A percentile compares a stretch with the other conserved stretches of the same genome.
Evolutionary conservation across 2,797 vertebrate species (phyloP).

Genomic region (Enteromius argenteus): DNA sequence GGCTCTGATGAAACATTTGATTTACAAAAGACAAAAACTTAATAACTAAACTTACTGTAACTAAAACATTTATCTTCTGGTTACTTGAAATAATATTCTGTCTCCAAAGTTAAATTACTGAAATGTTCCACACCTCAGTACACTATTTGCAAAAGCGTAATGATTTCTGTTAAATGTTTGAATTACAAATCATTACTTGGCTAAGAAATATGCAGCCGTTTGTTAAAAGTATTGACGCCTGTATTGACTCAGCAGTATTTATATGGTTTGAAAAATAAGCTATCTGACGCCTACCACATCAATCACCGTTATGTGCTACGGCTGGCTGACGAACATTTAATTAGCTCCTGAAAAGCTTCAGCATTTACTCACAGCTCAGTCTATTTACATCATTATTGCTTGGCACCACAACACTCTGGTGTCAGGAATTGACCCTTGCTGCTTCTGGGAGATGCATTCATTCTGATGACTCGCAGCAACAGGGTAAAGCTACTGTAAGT

Average conservation of each 20-base stretch:
- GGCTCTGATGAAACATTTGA: background rate
- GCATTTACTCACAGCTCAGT: conserved; percentile 40
- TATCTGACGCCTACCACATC: conserved; percentile 52
- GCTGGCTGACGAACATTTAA: conserved; percentile 61
- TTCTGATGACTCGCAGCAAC: background rate
- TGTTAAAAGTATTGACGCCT: conserved; percentile 60
- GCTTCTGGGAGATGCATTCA: conserved; percentile 24
- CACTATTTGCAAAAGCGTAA: conserved; percentile 21
- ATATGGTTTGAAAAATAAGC: conserved; percentile 57
- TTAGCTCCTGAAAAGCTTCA: conserved; percentile 58
- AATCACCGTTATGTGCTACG: conserved; percentile 64
- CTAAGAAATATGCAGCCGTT: conserved; percentile 46
- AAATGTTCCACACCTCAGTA: conserved; percentile 29
- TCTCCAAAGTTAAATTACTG: background rate
- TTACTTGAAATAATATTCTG: background rate
- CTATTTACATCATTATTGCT: conserved; percentile 64
- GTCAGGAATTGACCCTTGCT: conserved; percentile 51
- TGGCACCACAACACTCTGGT: conserved; percentile 43
- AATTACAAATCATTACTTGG: conserved; percentile 64
- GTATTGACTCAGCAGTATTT: conserved; percentile 65
- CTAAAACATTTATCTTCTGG: background rate
- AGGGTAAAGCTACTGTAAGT: background rate
- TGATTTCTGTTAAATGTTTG: conserved; percentile 49
- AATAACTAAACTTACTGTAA: background rate
- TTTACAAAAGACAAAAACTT: background rate